Conservation (phyloP, 1,140 invertebrate genomes). For the Notospermus geniculatus region DNA sequence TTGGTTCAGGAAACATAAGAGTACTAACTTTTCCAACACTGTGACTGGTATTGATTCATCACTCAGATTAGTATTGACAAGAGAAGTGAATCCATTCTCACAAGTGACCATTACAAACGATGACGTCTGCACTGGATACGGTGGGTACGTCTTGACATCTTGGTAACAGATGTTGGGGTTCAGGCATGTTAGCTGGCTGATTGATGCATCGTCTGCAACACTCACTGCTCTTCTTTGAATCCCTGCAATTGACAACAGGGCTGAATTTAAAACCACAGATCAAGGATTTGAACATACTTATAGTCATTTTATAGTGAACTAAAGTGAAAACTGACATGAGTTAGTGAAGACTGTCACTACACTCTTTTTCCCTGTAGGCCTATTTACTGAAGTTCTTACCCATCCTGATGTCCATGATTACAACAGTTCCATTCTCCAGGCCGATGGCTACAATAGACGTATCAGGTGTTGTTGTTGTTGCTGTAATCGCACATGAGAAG, state of each 20-base stretch:
- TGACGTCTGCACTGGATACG: constrained; percentile 31
- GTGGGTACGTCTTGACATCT: constrained; percentile 29
- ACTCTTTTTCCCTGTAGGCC: too few relatives aligned
- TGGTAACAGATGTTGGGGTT: constrained; percentile 40
- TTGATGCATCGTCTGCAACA: constrained; percentile 22
- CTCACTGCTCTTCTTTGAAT: constrained; percentile 35
- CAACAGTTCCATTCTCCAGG: constrained; percentile 39
- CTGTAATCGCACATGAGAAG: constrained; percentile 35
- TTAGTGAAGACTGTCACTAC: too few relatives aligned
- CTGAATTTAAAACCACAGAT: constrained; percentile 27
- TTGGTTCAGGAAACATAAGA: too few relatives aligned
- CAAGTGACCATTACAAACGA: constrained; percentile 36
- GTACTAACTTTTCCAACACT: not conserved
- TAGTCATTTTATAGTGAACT: not conserved
- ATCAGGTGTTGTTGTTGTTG: constrained; percentile 31
- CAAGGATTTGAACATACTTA: constrained; percentile 5
- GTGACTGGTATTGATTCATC: constrained; percentile 9
- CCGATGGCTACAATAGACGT: constrained; percentile 40
- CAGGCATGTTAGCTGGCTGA: constrained; percentile 36
- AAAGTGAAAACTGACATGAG: not conserved
- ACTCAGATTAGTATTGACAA: constrained; percentile 13
- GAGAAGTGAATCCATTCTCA: constrained; percentile 29
- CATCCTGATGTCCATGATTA: constrained; percentile 46
- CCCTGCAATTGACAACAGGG: too few relatives aligned
- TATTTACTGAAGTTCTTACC: too few relatives aligned